These are phyloP conservation scores for Hestina assimilis DNA, from an alignment of 1,140 invertebrate genomes.

Conservation along the genomic window DNA sequence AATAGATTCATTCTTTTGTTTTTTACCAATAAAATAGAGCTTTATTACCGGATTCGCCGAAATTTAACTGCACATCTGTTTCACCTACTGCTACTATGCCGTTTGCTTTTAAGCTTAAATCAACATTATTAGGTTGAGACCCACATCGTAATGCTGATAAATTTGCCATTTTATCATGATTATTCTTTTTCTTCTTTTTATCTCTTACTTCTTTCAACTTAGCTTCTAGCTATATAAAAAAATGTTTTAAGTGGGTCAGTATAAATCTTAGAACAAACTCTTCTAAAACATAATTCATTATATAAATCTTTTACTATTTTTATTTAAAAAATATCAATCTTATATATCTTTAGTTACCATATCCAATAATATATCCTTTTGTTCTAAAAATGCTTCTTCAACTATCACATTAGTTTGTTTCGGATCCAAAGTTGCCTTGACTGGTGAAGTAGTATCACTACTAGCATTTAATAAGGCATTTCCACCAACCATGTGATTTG, in stretches of 20 bases:
- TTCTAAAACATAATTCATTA: too few species aligned
- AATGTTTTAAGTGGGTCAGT: too few species aligned
- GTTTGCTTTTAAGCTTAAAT: conserved; percentile 46
- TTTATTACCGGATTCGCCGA: conserved; percentile 47
- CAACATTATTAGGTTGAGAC: conserved; percentile 34
- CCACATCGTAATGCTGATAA: conserved; percentile 41
- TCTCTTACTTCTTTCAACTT: conserved; percentile 63
- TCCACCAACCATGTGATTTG: background rate
- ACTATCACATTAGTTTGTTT: conserved; percentile 43
- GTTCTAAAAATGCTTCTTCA: conserved; percentile 54
- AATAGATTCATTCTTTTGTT: background rate
- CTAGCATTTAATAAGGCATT: conserved; percentile 1
- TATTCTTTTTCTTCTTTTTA: conserved; percentile 50
- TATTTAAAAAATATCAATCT: too few species aligned
- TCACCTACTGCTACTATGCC: conserved; percentile 57
- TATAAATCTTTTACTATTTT: too few species aligned
- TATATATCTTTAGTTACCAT: conserved; percentile 54
- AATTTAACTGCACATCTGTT: conserved; percentile 43
- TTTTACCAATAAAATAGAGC: conserved; percentile 5
- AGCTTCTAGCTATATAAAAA: conserved; percentile 66
- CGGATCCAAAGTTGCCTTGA: conserved; percentile 31
- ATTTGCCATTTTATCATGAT: conserved; percentile 8
- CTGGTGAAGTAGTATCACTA: background rate
- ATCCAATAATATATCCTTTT: conserved; percentile 57
- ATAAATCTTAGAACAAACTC: conserved; percentile 1